Evolutionary conservation across 2,113 vertebrate genomes (phyloP), one percentile per base, ranked within the genome.

Genomic region (Dipodomys spectabilis): DNA sequence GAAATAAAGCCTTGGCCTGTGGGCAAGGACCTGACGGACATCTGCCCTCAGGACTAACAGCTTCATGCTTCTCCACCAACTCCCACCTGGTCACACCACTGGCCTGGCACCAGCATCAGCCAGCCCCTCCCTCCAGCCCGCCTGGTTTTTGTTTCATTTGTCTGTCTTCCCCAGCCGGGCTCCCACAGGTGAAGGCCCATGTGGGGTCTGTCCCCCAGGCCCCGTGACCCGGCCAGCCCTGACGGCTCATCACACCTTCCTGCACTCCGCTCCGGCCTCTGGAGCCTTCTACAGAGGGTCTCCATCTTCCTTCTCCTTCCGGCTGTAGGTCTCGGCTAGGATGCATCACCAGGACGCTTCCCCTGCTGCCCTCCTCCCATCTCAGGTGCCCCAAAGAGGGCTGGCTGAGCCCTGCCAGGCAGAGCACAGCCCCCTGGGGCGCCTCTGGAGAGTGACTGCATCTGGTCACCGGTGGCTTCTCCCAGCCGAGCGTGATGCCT

Each of bases 181-280:
- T 39, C 35, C 35, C 4, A 4, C 53, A 57, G 3, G 32, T 22
- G 25, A 64, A 83, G 82, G 45, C 32, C 2, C 2, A 13, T 57
- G 15, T 1, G 3, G 39, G 83, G 32, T 22, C 22, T 82, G 69
- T 32, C 22, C 15, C 53, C 53, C 53, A 57, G 35, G 35, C 35
- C 0, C 27, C 72, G 18, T 25, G 35, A 18, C 6, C 57, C 13
- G 39, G 62, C 45, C 28, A 16, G 77, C 15, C 20, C 67, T 49
- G 45, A 72, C 30, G 11, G 19, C 19, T 30, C 62, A 79, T 28
- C 23, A 19, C 57, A 18, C 60, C 35, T 79, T 72, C 62, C 35
- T 1, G 0, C 9, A n/a, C 5, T 5, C 32, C 28, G 30, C 23
- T 67, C 57, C 72, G 32, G 2, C 5, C 44, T 27, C 11, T 2